Percentiles rank a stretch among this genome's conserved stretches.
phyloP scores from a whole-genome alignment of 1,140 invertebrate species.

The Zaprionus camerounensis region DNA sequence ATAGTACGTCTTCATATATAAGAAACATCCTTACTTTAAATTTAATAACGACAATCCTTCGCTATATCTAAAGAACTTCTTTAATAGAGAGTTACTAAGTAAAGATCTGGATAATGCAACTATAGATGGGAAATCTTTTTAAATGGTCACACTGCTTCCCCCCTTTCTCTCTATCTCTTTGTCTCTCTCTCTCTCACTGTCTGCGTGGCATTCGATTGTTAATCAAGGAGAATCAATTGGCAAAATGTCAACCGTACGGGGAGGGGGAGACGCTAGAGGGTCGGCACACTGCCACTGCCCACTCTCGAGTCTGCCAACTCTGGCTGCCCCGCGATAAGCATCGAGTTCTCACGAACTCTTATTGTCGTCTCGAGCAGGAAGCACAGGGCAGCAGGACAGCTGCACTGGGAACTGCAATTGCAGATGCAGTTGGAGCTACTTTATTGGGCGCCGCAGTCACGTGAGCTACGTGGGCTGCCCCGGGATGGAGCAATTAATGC shows the following conservation, averaged over 20 bases:
- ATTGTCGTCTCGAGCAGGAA: constrained; percentile 61
- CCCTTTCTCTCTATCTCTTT: background rate
- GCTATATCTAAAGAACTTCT: too few species aligned
- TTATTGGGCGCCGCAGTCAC: constrained; percentile 38
- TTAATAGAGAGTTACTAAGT: too few species aligned
- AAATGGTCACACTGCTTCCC: background rate
- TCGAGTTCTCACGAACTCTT: constrained; percentile 82
- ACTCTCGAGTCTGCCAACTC: constrained; percentile 51
- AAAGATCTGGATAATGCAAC: background rate
- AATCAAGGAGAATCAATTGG: constrained; percentile 47
- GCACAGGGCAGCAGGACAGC: constrained; percentile 21
- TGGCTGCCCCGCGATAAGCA: constrained; percentile 72
- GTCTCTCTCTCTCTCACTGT: background rate
- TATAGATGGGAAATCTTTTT: background rate
- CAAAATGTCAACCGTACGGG: constrained; percentile 38
- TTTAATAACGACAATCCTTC: too few species aligned
- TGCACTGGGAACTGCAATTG: background rate
- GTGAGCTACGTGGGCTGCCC: constrained; percentile 44
- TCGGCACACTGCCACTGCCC: constrained; percentile 20
- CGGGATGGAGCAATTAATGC: constrained; percentile 35
- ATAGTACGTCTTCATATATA: too few species aligned
- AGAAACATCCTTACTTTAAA: too few species aligned
- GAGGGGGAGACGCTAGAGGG: background rate
- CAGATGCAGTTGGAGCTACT: constrained; percentile 9
- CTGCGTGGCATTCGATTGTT: constrained; percentile 52